Evolutionary conservation across 2,888 invertebrate species (phyloP).

Genomic region (Drosophila buzzatii): DNA sequence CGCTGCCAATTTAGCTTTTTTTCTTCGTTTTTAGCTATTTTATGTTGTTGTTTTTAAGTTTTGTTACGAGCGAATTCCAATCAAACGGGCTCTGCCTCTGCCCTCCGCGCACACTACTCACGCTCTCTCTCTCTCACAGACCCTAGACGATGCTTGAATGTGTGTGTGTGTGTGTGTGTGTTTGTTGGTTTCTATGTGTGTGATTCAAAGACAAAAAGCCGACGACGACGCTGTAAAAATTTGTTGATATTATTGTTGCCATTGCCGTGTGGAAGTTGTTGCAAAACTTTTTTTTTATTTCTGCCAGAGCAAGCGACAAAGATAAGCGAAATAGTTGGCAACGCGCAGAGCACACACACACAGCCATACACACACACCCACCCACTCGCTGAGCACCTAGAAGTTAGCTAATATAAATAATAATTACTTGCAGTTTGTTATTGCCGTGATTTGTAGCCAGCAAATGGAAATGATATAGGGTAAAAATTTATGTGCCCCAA

Average conservation of each 20-base stretch:
- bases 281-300: conserved; percentile 27
- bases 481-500: conserved; percentile 58
- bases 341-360: conserved; percentile 26
- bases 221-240: conserved; percentile 67
- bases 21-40: conserved; percentile 34
- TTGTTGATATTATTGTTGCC: conserved; percentile 56
- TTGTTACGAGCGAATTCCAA: conserved; percentile 67
- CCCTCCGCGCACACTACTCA: background rate
- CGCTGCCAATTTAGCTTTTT: conserved; percentile 69
- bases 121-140: background rate
- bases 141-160: conserved; percentile 20
- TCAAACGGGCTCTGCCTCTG: conserved; percentile 47
- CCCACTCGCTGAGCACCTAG: conserved; percentile 30
- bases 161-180: conserved; percentile 22
- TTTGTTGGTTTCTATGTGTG: conserved; percentile 15
- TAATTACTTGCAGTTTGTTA: conserved; percentile 57
- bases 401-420: conserved; percentile 55
- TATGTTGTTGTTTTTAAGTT: conserved; percentile 16
- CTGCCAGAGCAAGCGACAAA: conserved; percentile 21
- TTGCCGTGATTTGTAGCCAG: conserved; percentile 53
- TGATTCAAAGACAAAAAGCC: conserved; percentile 68
- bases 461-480: conserved; percentile 34
- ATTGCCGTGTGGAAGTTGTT: conserved; percentile 27
- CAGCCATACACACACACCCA: too few relatives aligned
- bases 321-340: conserved; percentile 60